Evolutionary conservation across 2,113 vertebrate species (phyloP), one percentile per base, ranked within the genome.

Genomic region (Lasiurus borealis): DNA sequence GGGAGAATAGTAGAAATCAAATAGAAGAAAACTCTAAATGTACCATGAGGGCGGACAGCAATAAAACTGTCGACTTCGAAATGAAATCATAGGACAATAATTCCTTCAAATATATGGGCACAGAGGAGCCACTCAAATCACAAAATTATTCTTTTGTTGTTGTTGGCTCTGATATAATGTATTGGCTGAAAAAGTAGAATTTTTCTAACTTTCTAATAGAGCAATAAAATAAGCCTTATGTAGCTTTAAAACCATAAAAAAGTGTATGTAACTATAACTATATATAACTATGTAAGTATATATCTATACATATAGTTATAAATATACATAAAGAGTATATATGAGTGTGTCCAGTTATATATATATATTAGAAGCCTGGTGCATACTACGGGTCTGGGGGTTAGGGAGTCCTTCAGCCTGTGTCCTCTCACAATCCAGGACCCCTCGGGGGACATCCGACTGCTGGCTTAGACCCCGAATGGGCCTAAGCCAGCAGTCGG

Each of bases 71-170:
- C 1, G 7, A 90, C 88, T 95, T 54, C 5, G 46, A 96, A 94
- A 89, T 86, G 78, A 95, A 94, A 94, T 76, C 75, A 72, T 31
- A 54, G 71, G 23, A 40, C 76, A 92, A 57, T 66, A 83, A 88
- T 92, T 84, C 62, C 59, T 77, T 87, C 12, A 81, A 85, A 83
- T 75, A 71, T 27, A 84, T 36, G 73, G 50, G 62, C 50, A 27
- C 36, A 59, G 68, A 85, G 77, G 87, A 90, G 82, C 10, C 64
- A 88, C 71, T 77, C 50, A 50, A 66, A 64, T 85, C 82, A 73
- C 54, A 81, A 73, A 87, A 34, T 64, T 68, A 29, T 27, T 50
- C n/a, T 87, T 66, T 75, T 57, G 23, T 75, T 44, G 25, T 68
- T 81, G 2, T 69, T 71, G 76, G 46, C 64, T 72, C 87, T 57